Conservation (phyloP, 2,888 invertebrate species). For the Abrostola tripartita region DNA sequence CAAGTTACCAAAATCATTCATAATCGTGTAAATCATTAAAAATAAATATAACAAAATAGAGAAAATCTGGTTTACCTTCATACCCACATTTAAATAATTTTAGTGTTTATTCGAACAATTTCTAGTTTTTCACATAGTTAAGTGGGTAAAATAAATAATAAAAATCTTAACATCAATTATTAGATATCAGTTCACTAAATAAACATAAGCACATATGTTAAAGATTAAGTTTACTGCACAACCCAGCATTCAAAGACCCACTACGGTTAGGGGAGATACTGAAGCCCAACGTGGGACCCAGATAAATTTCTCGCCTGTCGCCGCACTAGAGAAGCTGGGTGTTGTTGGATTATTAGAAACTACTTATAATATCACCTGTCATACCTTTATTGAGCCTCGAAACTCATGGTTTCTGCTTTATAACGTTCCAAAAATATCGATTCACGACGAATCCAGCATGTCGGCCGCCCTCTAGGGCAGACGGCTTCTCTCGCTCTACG, state of each 20-base stretch:
- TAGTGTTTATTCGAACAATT: not conserved
- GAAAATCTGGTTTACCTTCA: no score
- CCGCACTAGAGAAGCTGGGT: constrained; percentile 42
- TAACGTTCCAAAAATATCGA: constrained; percentile 88
- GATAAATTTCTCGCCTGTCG: constrained; percentile 42
- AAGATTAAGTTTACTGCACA: not conserved
- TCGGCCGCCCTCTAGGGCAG: constrained; percentile 87
- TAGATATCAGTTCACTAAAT: not conserved
- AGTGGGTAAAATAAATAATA: no score
- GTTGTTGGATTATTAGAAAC: constrained; percentile 58
- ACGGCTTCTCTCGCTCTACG: constrained; percentile 85
- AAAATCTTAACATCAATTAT: no score
- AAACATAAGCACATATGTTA: not conserved
- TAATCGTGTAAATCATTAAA: not conserved
- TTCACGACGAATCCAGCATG: constrained; percentile 88
- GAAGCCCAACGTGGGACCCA: constrained; percentile 71
- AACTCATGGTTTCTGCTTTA: constrained; percentile 84
- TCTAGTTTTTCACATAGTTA: no score
- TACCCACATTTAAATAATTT: no score
- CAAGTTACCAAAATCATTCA: constrained; percentile 20
- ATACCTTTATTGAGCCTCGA: constrained; percentile 85
- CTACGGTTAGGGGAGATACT: constrained; percentile 44
- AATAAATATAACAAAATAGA: no score
- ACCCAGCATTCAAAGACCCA: constrained; percentile 25
- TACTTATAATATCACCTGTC: constrained; percentile 76